Conservation (phyloP, 2,888 invertebrate genomes). For the Tupiocoris notatus region DNA sequence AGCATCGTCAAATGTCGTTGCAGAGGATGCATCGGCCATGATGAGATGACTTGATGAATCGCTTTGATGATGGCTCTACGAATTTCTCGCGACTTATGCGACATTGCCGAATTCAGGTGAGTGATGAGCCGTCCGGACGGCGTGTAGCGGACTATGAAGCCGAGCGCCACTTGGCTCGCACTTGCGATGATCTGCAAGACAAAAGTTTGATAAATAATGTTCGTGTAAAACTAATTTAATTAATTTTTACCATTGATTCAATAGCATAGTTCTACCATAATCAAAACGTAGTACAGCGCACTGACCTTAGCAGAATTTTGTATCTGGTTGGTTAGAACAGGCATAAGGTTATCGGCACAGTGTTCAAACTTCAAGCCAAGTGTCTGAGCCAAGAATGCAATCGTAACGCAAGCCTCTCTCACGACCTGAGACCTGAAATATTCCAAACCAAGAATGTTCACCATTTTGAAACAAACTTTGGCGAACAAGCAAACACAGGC, state of each 20-base stretch:
- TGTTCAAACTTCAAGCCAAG: constrained; percentile 80
- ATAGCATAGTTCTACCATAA: constrained; percentile 47
- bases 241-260: background rate
- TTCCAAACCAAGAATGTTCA: too few relatives aligned
- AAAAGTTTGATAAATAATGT: background rate
- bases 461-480: too few relatives aligned
- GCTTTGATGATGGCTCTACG: constrained; percentile 77
- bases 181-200: constrained; percentile 76
- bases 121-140: constrained; percentile 78
- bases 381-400: constrained; percentile 86
- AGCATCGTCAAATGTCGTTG: constrained; percentile 77
- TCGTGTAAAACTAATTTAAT: background rate
- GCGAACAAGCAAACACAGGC: too few relatives aligned
- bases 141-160: constrained; percentile 82
- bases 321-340: constrained; percentile 82
- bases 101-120: constrained; percentile 67
- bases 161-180: constrained; percentile 79
- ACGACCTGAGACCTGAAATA: constrained; percentile 82
- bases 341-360: constrained; percentile 79
- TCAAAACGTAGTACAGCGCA: background rate
- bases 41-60: constrained; percentile 75
- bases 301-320: constrained; percentile 91
- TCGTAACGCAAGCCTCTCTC: constrained; percentile 91
- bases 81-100: constrained; percentile 89
- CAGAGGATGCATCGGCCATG: constrained; percentile 80